Evolutionary conservation across 2,888 invertebrate species (phyloP), one percentile per base, ranked within the genome.

Genomic region (Brachylomia viminalis): DNA sequence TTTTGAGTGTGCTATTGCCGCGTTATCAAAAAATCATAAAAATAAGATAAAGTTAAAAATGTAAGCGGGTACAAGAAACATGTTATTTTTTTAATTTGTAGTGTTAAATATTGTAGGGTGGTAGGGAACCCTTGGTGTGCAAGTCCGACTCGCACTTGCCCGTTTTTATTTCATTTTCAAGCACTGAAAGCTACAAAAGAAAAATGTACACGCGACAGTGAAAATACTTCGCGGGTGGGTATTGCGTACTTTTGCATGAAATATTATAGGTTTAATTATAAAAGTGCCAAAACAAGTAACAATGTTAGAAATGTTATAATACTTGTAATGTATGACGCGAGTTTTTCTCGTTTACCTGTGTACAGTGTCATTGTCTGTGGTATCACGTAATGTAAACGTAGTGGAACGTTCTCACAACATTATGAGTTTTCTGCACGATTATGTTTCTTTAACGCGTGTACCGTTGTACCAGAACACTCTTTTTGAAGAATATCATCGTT

Each of bases 181-280:
- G 27, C 38, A 62, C 11, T 73, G 64, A 71, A 79, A 54, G 13
- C 20, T 56, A 71, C 52, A n/a, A 56, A 54, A 83, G 65, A 74
- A 70, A 79, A 64, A 79, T 33, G 6, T 75, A 75, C 70, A 71
- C 62, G 74, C 67, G 54, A 64, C 33, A 54, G 27, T 52, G 49
- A 84, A 65, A 74, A 71, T 74, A 70, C 58, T 59, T 52, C 72
- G 62, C 68, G 38, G 45, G 58, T 33, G 38, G 45, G 58, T 33
- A 66, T 88, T 89, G 90, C 83, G 90, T 88, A 90, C 59, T 91
- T 89, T 86, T 82, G 80, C 77, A 71, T 82, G 72, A 86, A 83
- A 77, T 84, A 75, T 77, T 67, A 59, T 72, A 66, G 76, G 66
- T 84, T 84, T 82, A 82, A 82, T 84, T 80, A 80, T 75, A 84